Conservation (phyloP, 2,113 vertebrate genomes). For the Meles meles region DNA sequence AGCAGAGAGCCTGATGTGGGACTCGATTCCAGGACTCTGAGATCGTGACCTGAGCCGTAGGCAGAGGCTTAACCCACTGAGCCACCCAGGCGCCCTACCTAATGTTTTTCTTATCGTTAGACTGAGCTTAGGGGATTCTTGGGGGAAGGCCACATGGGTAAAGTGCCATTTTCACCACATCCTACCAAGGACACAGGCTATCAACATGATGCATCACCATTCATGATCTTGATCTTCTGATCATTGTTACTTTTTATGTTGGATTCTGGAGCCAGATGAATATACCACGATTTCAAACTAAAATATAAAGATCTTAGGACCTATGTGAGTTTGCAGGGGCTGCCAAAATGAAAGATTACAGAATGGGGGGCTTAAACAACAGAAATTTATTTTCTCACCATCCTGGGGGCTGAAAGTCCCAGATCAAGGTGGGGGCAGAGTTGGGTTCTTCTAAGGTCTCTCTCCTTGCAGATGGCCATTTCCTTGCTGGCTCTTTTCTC, state of each 20-base stretch:
- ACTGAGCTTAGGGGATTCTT: background rate
- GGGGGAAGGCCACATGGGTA: background rate
- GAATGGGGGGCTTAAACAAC: background rate
- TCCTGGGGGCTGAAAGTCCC: background rate
- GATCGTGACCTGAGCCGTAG: no score
- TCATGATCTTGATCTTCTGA: background rate
- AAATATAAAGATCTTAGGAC: background rate
- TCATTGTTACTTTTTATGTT: background rate
- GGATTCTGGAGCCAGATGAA: background rate
- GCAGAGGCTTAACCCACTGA: no score
- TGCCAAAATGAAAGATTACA: background rate
- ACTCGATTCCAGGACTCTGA: no score
- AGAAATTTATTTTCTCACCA: background rate
- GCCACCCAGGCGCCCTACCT: no score
- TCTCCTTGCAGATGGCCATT: background rate
- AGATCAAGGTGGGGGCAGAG: background rate
- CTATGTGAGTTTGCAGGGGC: background rate
- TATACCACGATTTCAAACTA: background rate
- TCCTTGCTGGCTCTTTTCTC: background rate
- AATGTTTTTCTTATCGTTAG: background rate
- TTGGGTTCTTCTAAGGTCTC: background rate
- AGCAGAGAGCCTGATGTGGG: no score
- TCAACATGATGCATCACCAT: background rate
- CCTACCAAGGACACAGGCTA: background rate
- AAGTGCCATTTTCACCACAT: no score